These are phyloP conservation scores for Cheilosia scutellata DNA, from an alignment of 2,888 invertebrate genomes.

Conservation along the genomic window DNA sequence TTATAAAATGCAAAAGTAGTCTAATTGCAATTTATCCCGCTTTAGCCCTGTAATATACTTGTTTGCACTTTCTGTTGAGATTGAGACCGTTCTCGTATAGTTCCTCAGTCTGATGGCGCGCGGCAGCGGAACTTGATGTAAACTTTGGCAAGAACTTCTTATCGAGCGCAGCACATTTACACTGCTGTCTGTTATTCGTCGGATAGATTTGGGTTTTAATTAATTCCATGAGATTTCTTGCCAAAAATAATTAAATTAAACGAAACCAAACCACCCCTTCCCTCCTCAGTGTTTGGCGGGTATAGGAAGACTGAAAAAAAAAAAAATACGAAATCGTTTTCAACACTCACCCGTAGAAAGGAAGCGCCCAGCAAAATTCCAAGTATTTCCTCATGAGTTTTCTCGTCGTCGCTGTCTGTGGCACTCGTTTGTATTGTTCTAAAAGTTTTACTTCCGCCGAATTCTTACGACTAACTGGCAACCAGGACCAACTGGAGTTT, in stretches of 20 bases:
- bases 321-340: slow-evolving; percentile 22
- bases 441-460: slow-evolving; percentile 93
- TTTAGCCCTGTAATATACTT: slow-evolving; percentile 31
- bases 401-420: slow-evolving; percentile 91
- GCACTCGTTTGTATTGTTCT: slow-evolving; percentile 94
- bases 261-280: slow-evolving; percentile 1
- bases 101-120: not conserved
- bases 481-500: slow-evolving; percentile 89
- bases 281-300: not conserved
- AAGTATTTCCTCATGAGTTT: slow-evolving; percentile 95
- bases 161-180: slow-evolving; percentile 56
- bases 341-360: slow-evolving; percentile 91
- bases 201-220: slow-evolving; percentile 72
- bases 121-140: slow-evolving; percentile 29
- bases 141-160: slow-evolving; percentile 59
- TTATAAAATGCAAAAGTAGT: slow-evolving; percentile 66
- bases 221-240: slow-evolving; percentile 73
- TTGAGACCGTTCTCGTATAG: slow-evolving; percentile 6
- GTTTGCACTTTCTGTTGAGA: slow-evolving; percentile 34
- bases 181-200: slow-evolving; percentile 63
- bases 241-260: slow-evolving; percentile 72
- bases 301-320: not conserved
- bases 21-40: slow-evolving; percentile 66
- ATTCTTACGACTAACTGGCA: slow-evolving; percentile 91
- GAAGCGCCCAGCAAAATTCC: slow-evolving; percentile 95